These are phyloP conservation scores for Tychaedon coryphoeus DNA, from an alignment of 2,113 vertebrate species.

Conservation along the genomic window DNA sequence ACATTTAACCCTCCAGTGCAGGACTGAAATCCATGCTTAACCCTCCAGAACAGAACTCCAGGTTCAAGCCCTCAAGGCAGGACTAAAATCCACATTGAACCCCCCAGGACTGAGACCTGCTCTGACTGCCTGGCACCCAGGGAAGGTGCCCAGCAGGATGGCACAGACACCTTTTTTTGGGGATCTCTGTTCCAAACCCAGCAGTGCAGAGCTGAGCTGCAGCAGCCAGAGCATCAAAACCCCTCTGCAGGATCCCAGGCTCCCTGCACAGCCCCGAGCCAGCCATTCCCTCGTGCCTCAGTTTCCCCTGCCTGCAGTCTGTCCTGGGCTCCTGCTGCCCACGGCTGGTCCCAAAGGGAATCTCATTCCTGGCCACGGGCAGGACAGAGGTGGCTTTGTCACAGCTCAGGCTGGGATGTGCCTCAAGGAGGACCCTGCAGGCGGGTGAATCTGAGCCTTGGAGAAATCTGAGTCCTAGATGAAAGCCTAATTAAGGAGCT, in stretches of 20 bases:
- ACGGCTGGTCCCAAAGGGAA: rapidly evolving
- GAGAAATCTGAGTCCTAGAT: background rate
- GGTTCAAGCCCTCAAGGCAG: background rate
- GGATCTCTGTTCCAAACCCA: background rate
- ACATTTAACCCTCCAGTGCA: background rate
- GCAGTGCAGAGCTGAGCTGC: background rate
- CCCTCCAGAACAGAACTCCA: background rate
- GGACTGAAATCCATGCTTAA: too few relatives aligned
- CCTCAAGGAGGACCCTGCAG: background rate
- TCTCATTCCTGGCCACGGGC: rapidly evolving
- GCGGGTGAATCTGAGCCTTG: background rate
- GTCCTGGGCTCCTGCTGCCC: rapidly evolving
- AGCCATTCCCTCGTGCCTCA: background rate
- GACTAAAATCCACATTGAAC: rapidly evolving
- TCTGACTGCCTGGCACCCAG: rapidly evolving
- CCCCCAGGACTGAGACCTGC: background rate
- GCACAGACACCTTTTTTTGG: rapidly evolving
- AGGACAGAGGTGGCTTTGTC: background rate
- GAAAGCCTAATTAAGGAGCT: slow-evolving; percentile 52
- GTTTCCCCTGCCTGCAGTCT: background rate
- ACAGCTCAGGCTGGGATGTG: background rate
- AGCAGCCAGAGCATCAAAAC: background rate
- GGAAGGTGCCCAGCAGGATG: background rate
- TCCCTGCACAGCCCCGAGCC: rapidly evolving
- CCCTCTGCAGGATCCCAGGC: background rate